Base-by-base conservation (phyloP, 2,797 vertebrate species). In the Clarias platycephalus region DNA sequence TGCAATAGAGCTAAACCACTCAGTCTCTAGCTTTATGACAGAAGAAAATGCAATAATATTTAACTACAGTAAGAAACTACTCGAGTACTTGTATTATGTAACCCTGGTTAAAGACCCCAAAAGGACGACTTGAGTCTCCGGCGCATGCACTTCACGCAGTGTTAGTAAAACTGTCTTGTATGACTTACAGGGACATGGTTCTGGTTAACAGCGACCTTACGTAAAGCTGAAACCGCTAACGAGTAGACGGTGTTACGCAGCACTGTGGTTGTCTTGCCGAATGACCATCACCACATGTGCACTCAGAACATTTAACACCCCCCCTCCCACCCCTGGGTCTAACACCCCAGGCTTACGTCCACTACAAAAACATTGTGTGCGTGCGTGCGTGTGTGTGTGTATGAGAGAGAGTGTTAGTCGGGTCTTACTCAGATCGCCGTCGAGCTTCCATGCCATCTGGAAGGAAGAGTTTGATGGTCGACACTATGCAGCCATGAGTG, bases 401-500 rank as follows among this genome's bases (percentile, higher is more conserved):
- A 1, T 18, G 72, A 10, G 49, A 8, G 13, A 7, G 68, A 13
- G 37, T 6, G 68, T 13, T 60, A 22, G 85, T 68, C 55, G 67
- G 62, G 89, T 92, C 97, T 99, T 95, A 99, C 98, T 99, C 98
- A 94, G 98, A 97, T 91, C 98, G 95, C 40, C 97, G 94, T 78
- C 97, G 96, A 85, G 97, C 96, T 95, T 99, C 98, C 96, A 98
- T 97, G 93, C 98, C 98, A 94, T 99, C 98, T 90, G 98, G 98
- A 91, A 99, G 96, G 94, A 99, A 99, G 89, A 99, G 96, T 94
- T 99, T 99, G 95, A 99, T 95, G 90, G 97, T 97, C 86, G 98
- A 99, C 92, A 99, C 98, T 93, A 99, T 99, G 94, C 98, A 99
- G 92, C 98, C 98, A 95, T 99, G 98, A 91, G 98, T 99, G 91